These are phyloP conservation scores for Campylomormyrus numenius DNA, from an alignment of 2,113 vertebrate species.

Conservation along the genomic window DNA sequence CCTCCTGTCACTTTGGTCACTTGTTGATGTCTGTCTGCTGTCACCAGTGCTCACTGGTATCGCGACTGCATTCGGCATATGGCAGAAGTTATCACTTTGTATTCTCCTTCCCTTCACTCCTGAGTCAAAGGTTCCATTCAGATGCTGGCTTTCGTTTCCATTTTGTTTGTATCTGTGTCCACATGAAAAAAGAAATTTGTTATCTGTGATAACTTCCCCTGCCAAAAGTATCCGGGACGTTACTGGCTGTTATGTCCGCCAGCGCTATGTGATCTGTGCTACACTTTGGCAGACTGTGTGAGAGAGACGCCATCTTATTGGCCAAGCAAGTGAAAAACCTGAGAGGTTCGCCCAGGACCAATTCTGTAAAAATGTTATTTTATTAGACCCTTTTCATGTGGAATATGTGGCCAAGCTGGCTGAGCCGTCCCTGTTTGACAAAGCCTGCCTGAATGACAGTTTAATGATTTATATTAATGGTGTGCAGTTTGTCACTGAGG, in stretches of 20 bases:
- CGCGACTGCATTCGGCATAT: not conserved
- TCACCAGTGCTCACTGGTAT: not conserved
- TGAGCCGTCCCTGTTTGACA: not conserved
- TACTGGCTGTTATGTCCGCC: constrained; percentile 38
- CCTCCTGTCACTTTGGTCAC: not conserved
- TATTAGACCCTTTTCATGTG: constrained; percentile 2
- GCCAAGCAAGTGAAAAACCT: not conserved
- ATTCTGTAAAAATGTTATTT: constrained; percentile 16
- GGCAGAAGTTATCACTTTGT: not conserved
- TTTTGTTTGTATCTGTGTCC: not conserved
- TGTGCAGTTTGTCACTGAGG: not conserved
- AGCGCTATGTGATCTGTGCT: constrained; percentile 42
- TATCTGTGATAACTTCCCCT: constrained; percentile 30
- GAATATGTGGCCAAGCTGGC: not conserved
- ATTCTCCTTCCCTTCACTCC: not conserved
- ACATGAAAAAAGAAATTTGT: not conserved
- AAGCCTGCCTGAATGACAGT: not conserved
- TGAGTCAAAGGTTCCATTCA: not conserved
- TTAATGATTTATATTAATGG: constrained; percentile 1
- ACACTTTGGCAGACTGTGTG: constrained; percentile 11
- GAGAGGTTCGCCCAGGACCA: not conserved
- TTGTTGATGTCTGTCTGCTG: not conserved
- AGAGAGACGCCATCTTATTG: constrained; percentile 15
- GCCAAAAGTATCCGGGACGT: constrained; percentile 42
- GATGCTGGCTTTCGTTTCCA: not conserved